These are phyloP conservation scores for Tromatobia lineatoria DNA, from an alignment of 2,888 invertebrate species.

Conservation along the genomic window DNA sequence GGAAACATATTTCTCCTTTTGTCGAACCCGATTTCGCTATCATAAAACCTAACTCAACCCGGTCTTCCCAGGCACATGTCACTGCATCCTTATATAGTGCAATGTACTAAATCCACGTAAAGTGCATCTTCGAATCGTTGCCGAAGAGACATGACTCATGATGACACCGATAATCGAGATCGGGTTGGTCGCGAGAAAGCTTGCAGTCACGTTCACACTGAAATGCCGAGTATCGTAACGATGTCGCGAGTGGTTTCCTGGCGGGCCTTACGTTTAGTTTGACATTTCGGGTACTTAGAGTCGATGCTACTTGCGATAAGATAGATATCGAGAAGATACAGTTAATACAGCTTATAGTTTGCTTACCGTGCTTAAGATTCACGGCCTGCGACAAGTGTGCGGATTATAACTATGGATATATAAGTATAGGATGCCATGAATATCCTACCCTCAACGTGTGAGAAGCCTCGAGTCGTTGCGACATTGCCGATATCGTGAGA, in stretches of 20 bases:
- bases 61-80: not conserved
- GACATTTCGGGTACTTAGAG: conserved; percentile 47
- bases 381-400: conserved; percentile 50
- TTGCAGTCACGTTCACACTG: conserved; percentile 36
- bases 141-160: conserved; percentile 32
- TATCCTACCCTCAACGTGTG: conserved; percentile 36
- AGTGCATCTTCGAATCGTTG: conserved; percentile 51
- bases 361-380: conserved; percentile 42
- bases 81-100: conserved; percentile 6
- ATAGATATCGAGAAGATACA: conserved; percentile 49
- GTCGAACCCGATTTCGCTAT: not conserved
- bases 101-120: conserved; percentile 9
- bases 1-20: no score
- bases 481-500: conserved; percentile 67
- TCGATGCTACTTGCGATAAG: conserved; percentile 49
- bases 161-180: conserved; percentile 42
- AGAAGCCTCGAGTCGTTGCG: conserved; percentile 57
- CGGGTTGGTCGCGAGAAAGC: conserved; percentile 29
- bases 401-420: conserved; percentile 39
- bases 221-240: conserved; percentile 29
- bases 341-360: conserved; percentile 15
- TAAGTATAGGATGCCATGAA: conserved; percentile 16
- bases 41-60: not conserved
- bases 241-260: conserved; percentile 18
- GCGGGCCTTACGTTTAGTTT: conserved; percentile 35